These are phyloP conservation scores for Haemorhous mexicanus DNA, from an alignment of 2,113 vertebrate species.

Conservation along the genomic window DNA sequence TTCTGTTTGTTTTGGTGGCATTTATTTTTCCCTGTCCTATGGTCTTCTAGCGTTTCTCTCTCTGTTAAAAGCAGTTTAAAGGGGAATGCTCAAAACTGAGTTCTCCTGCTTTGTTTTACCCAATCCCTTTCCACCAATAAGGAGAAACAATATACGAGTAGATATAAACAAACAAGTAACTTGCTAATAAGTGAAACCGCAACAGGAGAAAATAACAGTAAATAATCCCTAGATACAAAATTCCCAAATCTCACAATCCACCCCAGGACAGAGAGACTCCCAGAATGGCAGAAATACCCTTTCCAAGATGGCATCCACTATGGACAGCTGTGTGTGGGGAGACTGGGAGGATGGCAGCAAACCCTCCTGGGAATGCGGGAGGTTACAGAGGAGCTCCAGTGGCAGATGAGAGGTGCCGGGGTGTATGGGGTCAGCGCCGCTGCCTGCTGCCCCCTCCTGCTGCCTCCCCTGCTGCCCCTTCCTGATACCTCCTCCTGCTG, in stretches of 20 bases:
- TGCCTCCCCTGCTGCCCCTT: too few species aligned
- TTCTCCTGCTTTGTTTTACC: neutral
- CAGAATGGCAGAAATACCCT: neutral
- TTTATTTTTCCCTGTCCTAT: fast-evolving
- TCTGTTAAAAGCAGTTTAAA: neutral
- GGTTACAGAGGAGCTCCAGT: neutral
- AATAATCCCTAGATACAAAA: neutral
- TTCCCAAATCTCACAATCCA: neutral
- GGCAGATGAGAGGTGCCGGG: neutral
- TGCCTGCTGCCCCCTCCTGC: too few species aligned
- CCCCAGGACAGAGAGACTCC: fast-evolving
- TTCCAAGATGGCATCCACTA: neutral
- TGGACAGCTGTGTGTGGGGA: fast-evolving
- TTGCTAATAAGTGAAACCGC: neutral
- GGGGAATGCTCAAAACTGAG: neutral
- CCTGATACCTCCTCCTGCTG: too few species aligned
- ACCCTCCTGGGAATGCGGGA: neutral
- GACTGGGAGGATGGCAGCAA: neutral
- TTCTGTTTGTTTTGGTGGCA: neutral
- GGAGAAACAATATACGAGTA: neutral
- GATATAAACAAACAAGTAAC: neutral
- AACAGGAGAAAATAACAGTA: neutral
- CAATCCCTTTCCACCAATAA: neutral
- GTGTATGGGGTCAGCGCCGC: neutral
- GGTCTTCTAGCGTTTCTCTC: neutral